Percentiles rank a stretch among this genome's conserved stretches.
Evolutionary conservation across 2,113 vertebrate species (phyloP).

Genomic region (Vidua chalybeata): DNA sequence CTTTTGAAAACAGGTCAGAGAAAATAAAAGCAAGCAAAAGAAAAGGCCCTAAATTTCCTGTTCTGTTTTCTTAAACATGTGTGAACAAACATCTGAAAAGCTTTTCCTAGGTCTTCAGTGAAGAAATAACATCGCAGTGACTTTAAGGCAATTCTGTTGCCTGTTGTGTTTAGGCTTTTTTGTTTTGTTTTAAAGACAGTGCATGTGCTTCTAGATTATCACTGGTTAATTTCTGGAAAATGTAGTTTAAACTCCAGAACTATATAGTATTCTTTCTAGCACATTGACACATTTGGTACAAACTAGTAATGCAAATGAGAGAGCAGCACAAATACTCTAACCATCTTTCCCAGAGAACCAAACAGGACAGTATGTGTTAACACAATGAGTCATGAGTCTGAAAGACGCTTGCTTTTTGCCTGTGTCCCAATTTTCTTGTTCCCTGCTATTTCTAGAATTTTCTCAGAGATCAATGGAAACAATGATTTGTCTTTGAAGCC

Average conservation of each 20-base stretch:
- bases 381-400: background rate
- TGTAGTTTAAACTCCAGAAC: background rate
- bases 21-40: background rate
- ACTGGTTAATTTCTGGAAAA: background rate
- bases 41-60: background rate
- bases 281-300: background rate
- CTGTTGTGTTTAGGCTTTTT: background rate
- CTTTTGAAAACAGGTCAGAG: background rate
- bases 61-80: background rate
- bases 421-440: background rate
- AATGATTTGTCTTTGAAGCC: background rate
- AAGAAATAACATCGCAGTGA: background rate
- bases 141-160: background rate
- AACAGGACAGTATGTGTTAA: background rate
- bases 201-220: background rate
- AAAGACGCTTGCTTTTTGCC: background rate
- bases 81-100: background rate
- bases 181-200: background rate
- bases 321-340: background rate
- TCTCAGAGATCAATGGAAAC: background rate
- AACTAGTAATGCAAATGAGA: background rate
- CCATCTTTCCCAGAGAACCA: background rate
- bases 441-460: constrained; percentile 4
- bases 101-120: background rate
- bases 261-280: background rate